A percentile compares a stretch with the other conserved stretches of the same genome.
Conservation (phyloP, 2,888 invertebrate genomes). For the Agrypnus murinus region DNA sequence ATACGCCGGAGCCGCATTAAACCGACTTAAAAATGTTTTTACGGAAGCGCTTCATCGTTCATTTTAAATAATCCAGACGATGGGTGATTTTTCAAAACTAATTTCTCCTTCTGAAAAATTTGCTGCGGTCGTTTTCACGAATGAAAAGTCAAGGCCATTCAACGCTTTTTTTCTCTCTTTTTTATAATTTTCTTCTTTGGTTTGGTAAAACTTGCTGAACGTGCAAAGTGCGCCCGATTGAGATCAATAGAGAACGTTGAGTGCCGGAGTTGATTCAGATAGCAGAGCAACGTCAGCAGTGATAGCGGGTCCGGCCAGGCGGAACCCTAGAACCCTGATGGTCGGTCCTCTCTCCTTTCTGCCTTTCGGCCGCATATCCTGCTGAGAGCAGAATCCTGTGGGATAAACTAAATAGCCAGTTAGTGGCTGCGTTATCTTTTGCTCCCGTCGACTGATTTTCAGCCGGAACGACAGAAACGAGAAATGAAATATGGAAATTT, state of each 20-base stretch:
- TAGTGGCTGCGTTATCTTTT: conserved; percentile 50
- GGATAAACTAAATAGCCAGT: conserved; percentile 51
- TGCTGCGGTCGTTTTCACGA: conserved; percentile 3
- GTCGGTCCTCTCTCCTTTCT: conserved; percentile 44
- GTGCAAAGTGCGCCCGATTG: conserved; percentile 45
- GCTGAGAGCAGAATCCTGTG: conserved; percentile 49
- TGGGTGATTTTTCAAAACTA: conserved; percentile 39
- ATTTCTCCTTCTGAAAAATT: conserved; percentile 19
- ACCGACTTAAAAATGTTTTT: conserved; percentile 28
- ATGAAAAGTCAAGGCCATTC: conserved; percentile 38
- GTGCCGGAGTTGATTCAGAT: conserved; percentile 51
- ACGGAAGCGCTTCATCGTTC: conserved; percentile 21
- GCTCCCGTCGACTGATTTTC: conserved; percentile 29
- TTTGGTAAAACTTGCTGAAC: conserved; percentile 42
- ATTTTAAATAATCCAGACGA: conserved; percentile 19
- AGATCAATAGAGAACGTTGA: conserved; percentile 52
- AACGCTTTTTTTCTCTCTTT: neutral
- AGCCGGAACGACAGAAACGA: conserved; percentile 8
- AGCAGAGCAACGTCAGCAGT: conserved; percentile 51
- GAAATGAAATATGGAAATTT: conserved; percentile 29
- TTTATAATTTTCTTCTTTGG: conserved; percentile 40
- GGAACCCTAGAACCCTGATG: conserved; percentile 43
- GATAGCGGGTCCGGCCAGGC: conserved; percentile 49
- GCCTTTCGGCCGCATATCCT: conserved; percentile 44
- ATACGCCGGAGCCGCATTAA: conserved; percentile 28